These are phyloP conservation scores for Agrochola litura DNA, from an alignment of 2,888 invertebrate species.

Conservation along the genomic window DNA sequence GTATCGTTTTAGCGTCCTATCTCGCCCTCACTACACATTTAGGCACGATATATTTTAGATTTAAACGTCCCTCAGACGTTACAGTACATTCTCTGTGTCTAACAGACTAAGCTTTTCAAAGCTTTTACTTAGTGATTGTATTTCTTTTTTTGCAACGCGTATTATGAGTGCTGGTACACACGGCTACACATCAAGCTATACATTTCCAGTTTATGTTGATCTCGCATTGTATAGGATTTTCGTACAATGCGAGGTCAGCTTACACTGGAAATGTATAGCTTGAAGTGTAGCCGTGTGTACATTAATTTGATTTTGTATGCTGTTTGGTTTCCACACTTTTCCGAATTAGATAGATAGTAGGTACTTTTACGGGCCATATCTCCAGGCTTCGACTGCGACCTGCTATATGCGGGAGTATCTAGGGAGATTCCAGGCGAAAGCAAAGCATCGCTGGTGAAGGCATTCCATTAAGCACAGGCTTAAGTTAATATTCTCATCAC, in stretches of 20 bases:
- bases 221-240: no score
- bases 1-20: no score
- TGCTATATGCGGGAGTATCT: not conserved
- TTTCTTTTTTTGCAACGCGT: constrained; percentile 22
- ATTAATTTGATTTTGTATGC: constrained; percentile 27
- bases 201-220: no score
- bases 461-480: not conserved
- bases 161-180: constrained; percentile 10
- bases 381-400: not conserved
- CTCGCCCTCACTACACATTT: no score
- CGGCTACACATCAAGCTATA: no score
- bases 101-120: not conserved
- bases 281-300: no score
- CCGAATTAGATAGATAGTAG: no score
- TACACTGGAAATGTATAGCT: no score
- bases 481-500: not conserved
- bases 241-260: no score
- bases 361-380: not conserved
- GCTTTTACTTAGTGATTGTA: not conserved
- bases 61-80: no score
- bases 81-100: not conserved
- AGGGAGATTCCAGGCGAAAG: not conserved
- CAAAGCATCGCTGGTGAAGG: not conserved
- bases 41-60: no score
- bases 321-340: constrained; percentile 26